Evolutionary conservation across 2,797 vertebrate genomes (phyloP).

Genomic region (Clamator glandarius): DNA sequence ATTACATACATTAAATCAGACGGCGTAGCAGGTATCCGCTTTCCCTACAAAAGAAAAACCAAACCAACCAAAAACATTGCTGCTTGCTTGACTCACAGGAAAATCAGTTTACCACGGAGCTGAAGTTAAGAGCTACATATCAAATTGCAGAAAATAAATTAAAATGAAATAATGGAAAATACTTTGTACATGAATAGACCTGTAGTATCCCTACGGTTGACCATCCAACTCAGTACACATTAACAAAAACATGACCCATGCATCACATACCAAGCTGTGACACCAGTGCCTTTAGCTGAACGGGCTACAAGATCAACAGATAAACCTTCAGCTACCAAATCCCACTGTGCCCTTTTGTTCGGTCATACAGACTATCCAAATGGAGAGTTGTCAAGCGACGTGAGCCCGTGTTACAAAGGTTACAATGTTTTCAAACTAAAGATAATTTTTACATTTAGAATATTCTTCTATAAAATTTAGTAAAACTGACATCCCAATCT

Average conservation of each 20-base stretch:
- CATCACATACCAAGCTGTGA: background rate
- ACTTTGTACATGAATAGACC: constrained; percentile 17
- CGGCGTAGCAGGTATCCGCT: constrained; percentile 7
- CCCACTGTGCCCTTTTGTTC: background rate
- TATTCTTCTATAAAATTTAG: constrained; percentile 37
- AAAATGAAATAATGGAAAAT: constrained; percentile 21
- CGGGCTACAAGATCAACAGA: background rate
- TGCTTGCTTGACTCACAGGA: background rate
- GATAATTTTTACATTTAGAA: constrained; percentile 60
- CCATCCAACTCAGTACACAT: constrained; percentile 1
- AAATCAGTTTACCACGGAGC: background rate
- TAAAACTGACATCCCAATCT: background rate
- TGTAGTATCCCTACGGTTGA: background rate
- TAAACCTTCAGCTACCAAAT: background rate
- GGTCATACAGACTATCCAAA: background rate
- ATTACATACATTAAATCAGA: background rate
- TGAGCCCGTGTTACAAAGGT: constrained; percentile 48
- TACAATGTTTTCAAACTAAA: constrained; percentile 47
- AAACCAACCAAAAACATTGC: background rate
- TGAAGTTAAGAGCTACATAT: background rate
- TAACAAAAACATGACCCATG: constrained; percentile 14
- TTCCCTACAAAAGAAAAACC: background rate
- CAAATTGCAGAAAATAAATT: constrained; percentile 58
- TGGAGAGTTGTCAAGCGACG: background rate
- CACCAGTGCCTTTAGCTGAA: background rate